Percentiles rank a stretch among this genome's conserved stretches.
These are phyloP conservation scores for Lagenorhynchus albirostris DNA, from an alignment of 2,113 vertebrate species.

Conservation along the genomic window DNA sequence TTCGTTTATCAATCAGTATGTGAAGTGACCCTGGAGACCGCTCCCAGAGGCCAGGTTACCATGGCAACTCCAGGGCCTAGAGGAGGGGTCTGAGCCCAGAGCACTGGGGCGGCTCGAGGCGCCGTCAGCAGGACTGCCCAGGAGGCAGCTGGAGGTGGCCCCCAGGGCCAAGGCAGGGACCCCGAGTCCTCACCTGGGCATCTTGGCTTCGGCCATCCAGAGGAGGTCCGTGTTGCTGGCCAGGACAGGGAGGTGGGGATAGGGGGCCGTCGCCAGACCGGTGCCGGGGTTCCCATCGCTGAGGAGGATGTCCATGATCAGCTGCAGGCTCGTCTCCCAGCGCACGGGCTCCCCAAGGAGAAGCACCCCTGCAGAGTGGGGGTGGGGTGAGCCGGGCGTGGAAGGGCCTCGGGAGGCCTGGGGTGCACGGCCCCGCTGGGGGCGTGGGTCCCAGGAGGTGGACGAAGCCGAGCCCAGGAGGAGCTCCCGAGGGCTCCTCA, in stretches of 20 bases:
- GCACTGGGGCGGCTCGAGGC: neutral
- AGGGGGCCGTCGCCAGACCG: constrained; percentile 76
- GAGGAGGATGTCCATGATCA: constrained; percentile 92
- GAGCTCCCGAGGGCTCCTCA: neutral
- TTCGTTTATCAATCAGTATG: neutral
- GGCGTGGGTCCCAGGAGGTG: neutral
- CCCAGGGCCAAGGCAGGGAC: neutral
- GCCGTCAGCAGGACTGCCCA: neutral
- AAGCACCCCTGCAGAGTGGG: constrained; percentile 87
- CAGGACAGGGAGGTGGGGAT: constrained; percentile 94
- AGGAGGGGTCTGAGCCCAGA: neutral
- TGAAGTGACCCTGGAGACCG: neutral
- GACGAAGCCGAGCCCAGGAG: neutral
- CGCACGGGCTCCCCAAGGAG: constrained; percentile 96
- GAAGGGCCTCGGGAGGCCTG: neutral
- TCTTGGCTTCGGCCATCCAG: constrained; percentile 98
- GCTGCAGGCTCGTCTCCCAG: constrained; percentile 96
- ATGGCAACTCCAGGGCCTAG: neutral
- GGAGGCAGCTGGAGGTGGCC: neutral
- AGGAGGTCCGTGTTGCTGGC: constrained; percentile 98
- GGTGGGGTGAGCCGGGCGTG: neutral
- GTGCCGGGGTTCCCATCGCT: constrained; percentile 88
- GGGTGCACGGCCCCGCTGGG: neutral
- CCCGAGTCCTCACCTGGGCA: constrained; percentile 88
- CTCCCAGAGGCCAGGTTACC: neutral